Evolutionary conservation across 2,113 vertebrate genomes (phyloP), one percentile per base, ranked within the genome.

Genomic region (Arenaria interpres): DNA sequence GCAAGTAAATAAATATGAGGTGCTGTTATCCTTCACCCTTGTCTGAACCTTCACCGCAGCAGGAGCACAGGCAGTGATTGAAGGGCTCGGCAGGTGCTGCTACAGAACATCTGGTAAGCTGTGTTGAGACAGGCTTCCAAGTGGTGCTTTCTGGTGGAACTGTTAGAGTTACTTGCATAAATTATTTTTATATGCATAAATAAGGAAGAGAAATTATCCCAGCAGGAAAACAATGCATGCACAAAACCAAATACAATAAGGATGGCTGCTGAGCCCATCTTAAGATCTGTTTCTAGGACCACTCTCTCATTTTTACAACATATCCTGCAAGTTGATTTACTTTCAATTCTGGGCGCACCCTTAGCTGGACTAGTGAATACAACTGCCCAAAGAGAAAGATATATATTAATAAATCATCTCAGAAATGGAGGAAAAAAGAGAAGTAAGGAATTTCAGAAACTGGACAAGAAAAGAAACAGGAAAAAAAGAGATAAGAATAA

Each of bases 71-170:
- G 43, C 80, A 82, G 71, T 13, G 10, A 89, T 5, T 75, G 93
- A 94, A 96, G 48, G 74, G 57, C 78, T 79, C 53, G 1, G 89
- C 85, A 91, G 91, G 71, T 89, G 85, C 77, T 83, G 77, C 43
- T 76, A 12, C 15, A 88, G 78, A 95, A 72, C 87, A 94, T 93
- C 85, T 95, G 94, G 35, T 83, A 59, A 88, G 45, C 71, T 82
- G 45, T 73, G 71, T 80, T 64, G 68, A 91, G 57, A 92, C 41
- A 73, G 57, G 54, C 57, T 93, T 93, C 81, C 85, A 89, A 95
- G 67, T 39, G 66, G 69, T 87, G 80, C 37, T 92, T 91, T 88
- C 73, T 85, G 59, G 76, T 88, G 80, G 43, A 95, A 90, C 46
- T 86, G 45, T 48, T 89, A 53, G 53, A 91, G n/a, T 46, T 74